These are phyloP conservation scores for Drosophila triauraria DNA, from an alignment of 1,140 invertebrate genomes.

Conservation along the genomic window DNA sequence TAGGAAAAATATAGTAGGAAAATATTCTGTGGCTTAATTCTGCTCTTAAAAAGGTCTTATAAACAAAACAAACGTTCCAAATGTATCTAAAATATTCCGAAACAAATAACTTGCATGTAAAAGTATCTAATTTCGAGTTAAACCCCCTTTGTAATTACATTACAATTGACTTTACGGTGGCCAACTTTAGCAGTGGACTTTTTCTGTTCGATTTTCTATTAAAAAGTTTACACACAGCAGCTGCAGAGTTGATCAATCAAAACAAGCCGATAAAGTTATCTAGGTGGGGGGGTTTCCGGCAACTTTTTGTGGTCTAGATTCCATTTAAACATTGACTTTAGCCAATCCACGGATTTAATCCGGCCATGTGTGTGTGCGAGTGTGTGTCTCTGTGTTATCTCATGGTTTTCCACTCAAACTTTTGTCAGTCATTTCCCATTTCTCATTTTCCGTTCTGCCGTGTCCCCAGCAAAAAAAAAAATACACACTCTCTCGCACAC, in stretches of 20 bases:
- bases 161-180: constrained; percentile 2
- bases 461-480: constrained; percentile 10
- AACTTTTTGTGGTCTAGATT: constrained; percentile 34
- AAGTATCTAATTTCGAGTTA: neutral
- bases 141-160: constrained; percentile 5
- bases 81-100: too few species aligned
- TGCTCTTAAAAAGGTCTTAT: too few species aligned
- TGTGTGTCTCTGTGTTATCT: constrained; percentile 8
- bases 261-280: constrained; percentile 24
- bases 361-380: neutral
- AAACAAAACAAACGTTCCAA: too few species aligned
- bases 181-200: neutral
- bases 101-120: neutral
- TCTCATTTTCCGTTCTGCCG: constrained; percentile 14
- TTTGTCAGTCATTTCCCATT: constrained; percentile 44
- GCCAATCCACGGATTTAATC: constrained; percentile 35
- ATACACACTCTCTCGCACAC: constrained; percentile 3
- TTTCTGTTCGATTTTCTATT: neutral
- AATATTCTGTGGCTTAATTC: too few species aligned
- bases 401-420: constrained; percentile 29
- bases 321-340: constrained; percentile 28
- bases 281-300: neutral
- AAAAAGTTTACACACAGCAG: constrained; percentile 14
- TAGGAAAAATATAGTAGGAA: too few species aligned
- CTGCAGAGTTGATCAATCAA: constrained; percentile 23